phyloP scores from a whole-genome alignment of 1,140 invertebrate species.

The Temnothorax nylanderi region DNA sequence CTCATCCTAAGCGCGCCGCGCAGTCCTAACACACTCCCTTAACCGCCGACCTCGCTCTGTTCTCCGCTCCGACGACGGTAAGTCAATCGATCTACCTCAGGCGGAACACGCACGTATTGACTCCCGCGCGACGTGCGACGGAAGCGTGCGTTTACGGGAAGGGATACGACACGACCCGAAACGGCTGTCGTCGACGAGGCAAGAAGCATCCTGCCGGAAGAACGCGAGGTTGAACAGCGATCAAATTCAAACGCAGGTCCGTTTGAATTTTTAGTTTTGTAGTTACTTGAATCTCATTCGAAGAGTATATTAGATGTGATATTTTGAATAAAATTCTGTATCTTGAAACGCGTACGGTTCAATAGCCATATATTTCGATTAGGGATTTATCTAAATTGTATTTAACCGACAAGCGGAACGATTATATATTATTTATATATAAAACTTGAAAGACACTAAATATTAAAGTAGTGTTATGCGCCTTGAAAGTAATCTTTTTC shows the following conservation, averaged over 20 bases:
- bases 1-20: constrained; percentile 60
- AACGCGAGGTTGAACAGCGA: background rate
- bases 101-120: constrained; percentile 78
- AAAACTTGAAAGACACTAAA: no score
- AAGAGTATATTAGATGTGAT: background rate
- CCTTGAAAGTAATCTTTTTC: no score
- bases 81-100: constrained; percentile 77
- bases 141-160: background rate
- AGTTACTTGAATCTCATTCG: background rate
- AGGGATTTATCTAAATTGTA: background rate
- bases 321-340: background rate
- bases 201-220: background rate
- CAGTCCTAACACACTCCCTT: constrained; percentile 70
- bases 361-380: background rate
- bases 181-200: background rate
- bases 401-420: background rate
- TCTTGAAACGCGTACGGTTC: background rate
- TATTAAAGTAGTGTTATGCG: no score
- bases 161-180: background rate
- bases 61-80: constrained; percentile 62
- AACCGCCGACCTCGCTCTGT: constrained; percentile 58
- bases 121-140: constrained; percentile 63
- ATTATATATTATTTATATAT: background rate
- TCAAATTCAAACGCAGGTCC: background rate
- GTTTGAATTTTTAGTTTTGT: background rate